Percentiles rank a stretch among this genome's conserved stretches.
phyloP scores from a whole-genome alignment of 2,113 vertebrate species.

The Cavia porcellus region DNA sequence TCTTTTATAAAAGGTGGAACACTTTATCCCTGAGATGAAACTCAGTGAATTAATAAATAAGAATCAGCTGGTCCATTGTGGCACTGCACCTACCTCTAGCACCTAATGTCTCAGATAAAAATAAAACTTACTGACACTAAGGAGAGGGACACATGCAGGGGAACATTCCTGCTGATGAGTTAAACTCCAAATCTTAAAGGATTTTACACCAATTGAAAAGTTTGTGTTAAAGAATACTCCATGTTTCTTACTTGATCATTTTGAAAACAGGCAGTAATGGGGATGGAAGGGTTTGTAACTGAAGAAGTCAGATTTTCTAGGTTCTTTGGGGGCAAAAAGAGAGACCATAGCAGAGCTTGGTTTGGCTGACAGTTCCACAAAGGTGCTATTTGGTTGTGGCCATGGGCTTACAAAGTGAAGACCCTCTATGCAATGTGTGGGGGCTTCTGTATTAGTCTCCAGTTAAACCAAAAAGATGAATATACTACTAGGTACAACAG shows the following conservation, averaged over 20 bases:
- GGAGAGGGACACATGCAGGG: too few species aligned
- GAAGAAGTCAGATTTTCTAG: neutral
- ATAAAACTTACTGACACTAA: neutral
- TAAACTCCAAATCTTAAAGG: neutral
- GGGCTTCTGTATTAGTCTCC: neutral
- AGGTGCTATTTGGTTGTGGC: constrained; percentile 5
- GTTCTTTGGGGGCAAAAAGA: neutral
- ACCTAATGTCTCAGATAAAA: neutral
- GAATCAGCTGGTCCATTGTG: neutral
- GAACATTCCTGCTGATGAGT: neutral
- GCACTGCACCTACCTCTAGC: neutral
- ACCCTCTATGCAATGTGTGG: neutral
- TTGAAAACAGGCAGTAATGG: neutral
- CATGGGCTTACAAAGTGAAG: neutral
- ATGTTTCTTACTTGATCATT: neutral
- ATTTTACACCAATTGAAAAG: constrained; percentile 34
- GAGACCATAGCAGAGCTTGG: neutral
- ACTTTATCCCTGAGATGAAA: neutral
- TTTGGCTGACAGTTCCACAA: neutral
- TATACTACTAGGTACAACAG: neutral
- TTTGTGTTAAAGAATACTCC: neutral
- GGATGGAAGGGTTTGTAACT: neutral
- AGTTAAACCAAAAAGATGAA: neutral
- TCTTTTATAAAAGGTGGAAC: neutral
- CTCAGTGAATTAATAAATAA: neutral